These are phyloP conservation scores for Anhinga anhinga DNA, from an alignment of 2,113 vertebrate genomes.

Conservation along the genomic window DNA sequence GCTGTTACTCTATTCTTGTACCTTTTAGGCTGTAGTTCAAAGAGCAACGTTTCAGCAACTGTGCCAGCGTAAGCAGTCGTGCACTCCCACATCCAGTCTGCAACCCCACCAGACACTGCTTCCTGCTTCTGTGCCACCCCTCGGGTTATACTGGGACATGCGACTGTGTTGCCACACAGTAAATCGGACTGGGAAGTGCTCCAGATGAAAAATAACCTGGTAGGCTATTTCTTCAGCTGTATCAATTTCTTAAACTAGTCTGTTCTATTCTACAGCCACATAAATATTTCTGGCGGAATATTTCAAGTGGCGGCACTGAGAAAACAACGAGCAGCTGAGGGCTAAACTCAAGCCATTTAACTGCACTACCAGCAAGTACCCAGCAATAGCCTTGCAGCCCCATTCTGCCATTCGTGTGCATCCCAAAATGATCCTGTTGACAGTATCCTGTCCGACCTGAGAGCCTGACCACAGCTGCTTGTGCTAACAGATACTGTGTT, in stretches of 20 bases:
- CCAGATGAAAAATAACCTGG: neutral
- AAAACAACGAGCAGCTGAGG: neutral
- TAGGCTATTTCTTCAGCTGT: neutral
- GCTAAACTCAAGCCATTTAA: neutral
- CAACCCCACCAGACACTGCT: neutral
- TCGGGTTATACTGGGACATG: neutral
- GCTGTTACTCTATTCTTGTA: neutral
- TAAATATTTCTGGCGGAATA: neutral
- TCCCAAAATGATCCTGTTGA: neutral
- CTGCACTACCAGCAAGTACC: neutral
- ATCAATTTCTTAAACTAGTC: neutral
- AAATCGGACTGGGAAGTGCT: neutral
- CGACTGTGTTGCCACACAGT: too few species aligned
- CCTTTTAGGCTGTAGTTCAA: neutral
- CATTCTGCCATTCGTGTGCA: neutral
- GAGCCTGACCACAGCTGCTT: neutral
- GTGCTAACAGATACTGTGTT: neutral
- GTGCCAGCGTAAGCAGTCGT: accelerated
- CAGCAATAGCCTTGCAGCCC: neutral
- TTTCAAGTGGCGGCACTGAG: neutral
- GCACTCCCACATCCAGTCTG: neutral
- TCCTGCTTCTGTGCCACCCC: neutral
- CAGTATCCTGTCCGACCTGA: neutral
- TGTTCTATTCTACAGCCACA: neutral
- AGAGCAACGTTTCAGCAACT: neutral